Evolutionary conservation across 2,797 vertebrate species (phyloP).

Genomic region (Austrolebias charrua): DNA sequence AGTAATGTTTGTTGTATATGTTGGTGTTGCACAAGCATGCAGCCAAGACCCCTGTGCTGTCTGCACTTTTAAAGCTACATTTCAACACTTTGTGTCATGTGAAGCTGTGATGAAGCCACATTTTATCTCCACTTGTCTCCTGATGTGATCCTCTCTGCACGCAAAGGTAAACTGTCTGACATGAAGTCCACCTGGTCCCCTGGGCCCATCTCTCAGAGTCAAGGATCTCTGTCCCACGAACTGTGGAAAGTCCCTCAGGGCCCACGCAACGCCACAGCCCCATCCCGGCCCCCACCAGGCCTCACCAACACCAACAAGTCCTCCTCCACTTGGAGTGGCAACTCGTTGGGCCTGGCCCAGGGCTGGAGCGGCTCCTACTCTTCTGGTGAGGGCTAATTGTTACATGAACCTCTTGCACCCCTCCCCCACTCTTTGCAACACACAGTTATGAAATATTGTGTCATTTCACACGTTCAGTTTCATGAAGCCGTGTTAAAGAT

Average conservation of each 20-base stretch:
- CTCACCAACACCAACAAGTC: conserved; percentile 94
- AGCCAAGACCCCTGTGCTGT: too few relatives aligned
- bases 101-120: neutral
- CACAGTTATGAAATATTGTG: neutral
- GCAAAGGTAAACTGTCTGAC: conserved; percentile 92
- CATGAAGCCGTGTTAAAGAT: too few relatives aligned
- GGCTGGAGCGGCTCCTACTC: conserved; percentile 95
- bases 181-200: conserved; percentile 97
- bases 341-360: conserved; percentile 83
- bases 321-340: conserved; percentile 93
- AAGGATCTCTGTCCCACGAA: conserved; percentile 94
- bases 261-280: conserved; percentile 88
- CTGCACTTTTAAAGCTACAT: too few relatives aligned
- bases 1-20: too few relatives aligned
- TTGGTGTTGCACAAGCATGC: too few relatives aligned
- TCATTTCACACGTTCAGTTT: neutral
- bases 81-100: too few relatives aligned
- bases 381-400: conserved; percentile 78
- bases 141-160: neutral
- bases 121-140: neutral
- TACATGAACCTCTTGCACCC: neutral
- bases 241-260: conserved; percentile 94
- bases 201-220: conserved; percentile 91
- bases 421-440: neutral
- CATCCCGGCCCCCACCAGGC: conserved; percentile 93